Base-by-base conservation (phyloP, 1,140 invertebrate genomes). In the Apocrypta bakeri region DNA sequence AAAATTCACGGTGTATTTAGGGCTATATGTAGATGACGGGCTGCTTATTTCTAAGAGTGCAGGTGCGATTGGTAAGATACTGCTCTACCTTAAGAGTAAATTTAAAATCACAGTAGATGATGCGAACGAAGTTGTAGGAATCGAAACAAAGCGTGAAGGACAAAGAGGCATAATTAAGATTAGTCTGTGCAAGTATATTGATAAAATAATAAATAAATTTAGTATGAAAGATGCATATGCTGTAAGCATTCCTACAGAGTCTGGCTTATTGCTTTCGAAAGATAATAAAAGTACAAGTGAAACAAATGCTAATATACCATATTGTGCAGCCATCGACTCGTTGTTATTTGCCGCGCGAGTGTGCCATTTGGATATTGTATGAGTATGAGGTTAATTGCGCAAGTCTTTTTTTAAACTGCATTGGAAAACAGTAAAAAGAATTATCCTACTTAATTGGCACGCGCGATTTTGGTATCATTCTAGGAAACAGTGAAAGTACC, bases 261-360 rank as follows among this genome's bases (percentile, higher is more conserved):
- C n/a, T n/a, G 29, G 14, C 4, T 27, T 33, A 64, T 25, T n/a
- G 25, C 29, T 25, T n/a, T n/a, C n/a, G 9, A 31, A 7, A 73
- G 29, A 25, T 24, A 11, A 4, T 21, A 29, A 29, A n/a, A n/a
- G n/a, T n/a, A n/a, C 29, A 14, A 56, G 8, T n/a, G 27, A 11
- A 29, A 56, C 12, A 0, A 29, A 25, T 4, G n/a, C n/a, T n/a
- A 56, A 61, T 31, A 31, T 61, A 0, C 86, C 85, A 24, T 91
- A 88, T 79, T 79, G 86, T 27, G 87, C 89, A 86, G 82, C 85
- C 4, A 85, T 92, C 17, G 89, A 90, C 17, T 77, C 86, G 11
- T 80, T 92, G 27, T 72, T 92, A 29, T 92, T 89, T 79, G 31
- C 88, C 14, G 72, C 89, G 0, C 76, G 85, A 25, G 85, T 84